Percentiles rank a stretch among this genome's conserved stretches.
Conservation (phyloP, 1,140 invertebrate genomes). For the Chironomus striatipennis region DNA sequence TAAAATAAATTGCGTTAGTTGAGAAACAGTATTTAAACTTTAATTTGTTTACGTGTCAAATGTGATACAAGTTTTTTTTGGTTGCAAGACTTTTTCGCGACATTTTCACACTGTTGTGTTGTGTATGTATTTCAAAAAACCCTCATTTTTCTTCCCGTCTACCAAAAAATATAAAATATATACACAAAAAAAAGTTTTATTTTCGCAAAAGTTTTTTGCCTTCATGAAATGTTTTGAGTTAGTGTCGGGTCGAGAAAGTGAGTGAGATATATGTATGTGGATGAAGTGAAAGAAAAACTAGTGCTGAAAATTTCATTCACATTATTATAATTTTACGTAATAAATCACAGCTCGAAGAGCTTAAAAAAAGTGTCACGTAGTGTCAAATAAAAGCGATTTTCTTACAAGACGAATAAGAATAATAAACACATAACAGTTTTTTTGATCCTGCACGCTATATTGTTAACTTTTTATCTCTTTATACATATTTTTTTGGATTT, state of each 20-base stretch:
- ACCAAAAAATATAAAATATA: no score
- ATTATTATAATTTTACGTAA: slow-evolving; percentile 21
- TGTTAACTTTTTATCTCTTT: no score
- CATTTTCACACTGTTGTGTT: background rate
- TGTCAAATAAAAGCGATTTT: slow-evolving; percentile 18
- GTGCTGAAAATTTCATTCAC: slow-evolving; percentile 16
- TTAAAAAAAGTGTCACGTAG: slow-evolving; percentile 20
- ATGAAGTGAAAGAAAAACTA: background rate
- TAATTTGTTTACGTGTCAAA: slow-evolving; percentile 24
- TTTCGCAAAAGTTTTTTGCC: no score
- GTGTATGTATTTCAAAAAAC: no score
- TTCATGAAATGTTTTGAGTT: no score
- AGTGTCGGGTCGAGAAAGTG: no score
- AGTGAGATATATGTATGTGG: background rate
- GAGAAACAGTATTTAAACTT: slow-evolving; percentile 21
- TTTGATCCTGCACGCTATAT: no score
- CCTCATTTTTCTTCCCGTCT: no score
- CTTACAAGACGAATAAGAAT: background rate
- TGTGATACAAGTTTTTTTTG: slow-evolving; percentile 17
- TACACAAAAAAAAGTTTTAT: no score
- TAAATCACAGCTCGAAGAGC: background rate
- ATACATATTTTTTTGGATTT: no score
- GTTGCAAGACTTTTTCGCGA: background rate
- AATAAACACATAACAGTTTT: background rate
- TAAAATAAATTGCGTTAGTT: slow-evolving; percentile 1